A percentile compares a stretch with the other conserved stretches of the same genome.
These are phyloP conservation scores for Pogona vitticeps DNA, from an alignment of 2,113 vertebrate genomes.

Conservation along the genomic window DNA sequence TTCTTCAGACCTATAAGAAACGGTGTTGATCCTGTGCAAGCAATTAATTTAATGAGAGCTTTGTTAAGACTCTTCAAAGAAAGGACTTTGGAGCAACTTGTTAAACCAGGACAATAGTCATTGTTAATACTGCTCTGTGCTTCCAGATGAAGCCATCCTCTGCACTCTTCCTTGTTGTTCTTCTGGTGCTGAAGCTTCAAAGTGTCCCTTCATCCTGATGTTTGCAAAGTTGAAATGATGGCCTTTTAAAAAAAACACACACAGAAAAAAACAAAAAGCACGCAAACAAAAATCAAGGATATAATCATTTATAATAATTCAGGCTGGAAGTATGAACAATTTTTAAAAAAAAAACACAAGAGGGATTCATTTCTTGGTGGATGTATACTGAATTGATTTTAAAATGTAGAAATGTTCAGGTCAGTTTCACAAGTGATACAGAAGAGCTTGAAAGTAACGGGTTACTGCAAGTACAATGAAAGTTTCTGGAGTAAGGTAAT, in stretches of 20 bases:
- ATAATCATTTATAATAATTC: constrained; percentile 62
- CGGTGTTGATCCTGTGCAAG: constrained; percentile 44
- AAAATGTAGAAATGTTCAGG: neutral
- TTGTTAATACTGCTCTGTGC: constrained; percentile 61
- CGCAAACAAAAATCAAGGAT: constrained; percentile 53
- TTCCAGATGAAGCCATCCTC: constrained; percentile 66
- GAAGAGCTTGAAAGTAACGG: neutral
- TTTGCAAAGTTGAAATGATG: constrained; percentile 65
- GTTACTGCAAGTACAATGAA: neutral
- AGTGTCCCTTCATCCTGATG: constrained; percentile 73
- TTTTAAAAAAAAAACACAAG: neutral
- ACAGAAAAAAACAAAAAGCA: constrained; percentile 38
- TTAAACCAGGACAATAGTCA: constrained; percentile 67
- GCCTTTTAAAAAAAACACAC: constrained; percentile 54
- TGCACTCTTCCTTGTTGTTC: constrained; percentile 67
- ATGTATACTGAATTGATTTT: neutral
- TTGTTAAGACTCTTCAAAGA: constrained; percentile 52
- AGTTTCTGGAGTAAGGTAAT: neutral
- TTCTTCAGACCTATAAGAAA: constrained; percentile 42
- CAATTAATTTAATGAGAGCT: constrained; percentile 66
- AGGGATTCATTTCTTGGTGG: neutral
- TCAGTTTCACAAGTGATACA: neutral
- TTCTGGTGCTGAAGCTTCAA: constrained; percentile 79
- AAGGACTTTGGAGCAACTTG: constrained; percentile 59
- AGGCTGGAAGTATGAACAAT: constrained; percentile 51